Percentiles rank a stretch among this genome's conserved stretches.
These are phyloP conservation scores for Fregetta grallaria DNA, from an alignment of 2,113 vertebrate species.

Conservation along the genomic window DNA sequence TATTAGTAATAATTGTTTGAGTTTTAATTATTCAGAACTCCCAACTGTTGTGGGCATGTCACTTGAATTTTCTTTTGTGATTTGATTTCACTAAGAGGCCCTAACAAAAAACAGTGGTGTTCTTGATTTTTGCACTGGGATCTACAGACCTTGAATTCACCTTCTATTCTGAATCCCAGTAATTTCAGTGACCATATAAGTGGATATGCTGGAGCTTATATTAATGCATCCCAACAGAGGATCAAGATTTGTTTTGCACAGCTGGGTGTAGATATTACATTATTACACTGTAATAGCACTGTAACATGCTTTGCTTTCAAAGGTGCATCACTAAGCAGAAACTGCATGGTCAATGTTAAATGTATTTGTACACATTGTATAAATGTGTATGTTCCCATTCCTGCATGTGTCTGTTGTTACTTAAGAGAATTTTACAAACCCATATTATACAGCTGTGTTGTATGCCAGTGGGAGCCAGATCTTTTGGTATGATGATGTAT, in stretches of 20 bases:
- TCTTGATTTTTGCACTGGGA: background rate
- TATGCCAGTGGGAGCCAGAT: conserved; percentile 18
- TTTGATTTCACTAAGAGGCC: background rate
- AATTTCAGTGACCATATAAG: background rate
- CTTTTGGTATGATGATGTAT: background rate
- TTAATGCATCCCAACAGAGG: background rate
- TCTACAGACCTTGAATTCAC: background rate
- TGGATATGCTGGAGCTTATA: background rate
- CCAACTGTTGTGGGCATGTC: background rate
- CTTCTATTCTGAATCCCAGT: background rate
- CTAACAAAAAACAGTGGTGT: background rate
- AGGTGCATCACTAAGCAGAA: conserved; percentile 31
- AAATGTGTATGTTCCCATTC: conserved; percentile 64
- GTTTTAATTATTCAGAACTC: background rate
- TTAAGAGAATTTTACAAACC: background rate
- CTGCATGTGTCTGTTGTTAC: conserved; percentile 60
- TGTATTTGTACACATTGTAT: conserved; percentile 67
- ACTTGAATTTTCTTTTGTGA: background rate
- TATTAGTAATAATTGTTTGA: background rate
- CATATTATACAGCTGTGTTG: conserved; percentile 6
- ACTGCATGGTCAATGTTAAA: conserved; percentile 61
- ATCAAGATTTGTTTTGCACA: background rate
- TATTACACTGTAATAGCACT: background rate
- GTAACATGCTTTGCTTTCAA: conserved; percentile 28
- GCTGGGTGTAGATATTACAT: background rate